These are phyloP conservation scores for Bovichtus variegatus DNA, from an alignment of 2,797 vertebrate genomes.

Conservation along the genomic window DNA sequence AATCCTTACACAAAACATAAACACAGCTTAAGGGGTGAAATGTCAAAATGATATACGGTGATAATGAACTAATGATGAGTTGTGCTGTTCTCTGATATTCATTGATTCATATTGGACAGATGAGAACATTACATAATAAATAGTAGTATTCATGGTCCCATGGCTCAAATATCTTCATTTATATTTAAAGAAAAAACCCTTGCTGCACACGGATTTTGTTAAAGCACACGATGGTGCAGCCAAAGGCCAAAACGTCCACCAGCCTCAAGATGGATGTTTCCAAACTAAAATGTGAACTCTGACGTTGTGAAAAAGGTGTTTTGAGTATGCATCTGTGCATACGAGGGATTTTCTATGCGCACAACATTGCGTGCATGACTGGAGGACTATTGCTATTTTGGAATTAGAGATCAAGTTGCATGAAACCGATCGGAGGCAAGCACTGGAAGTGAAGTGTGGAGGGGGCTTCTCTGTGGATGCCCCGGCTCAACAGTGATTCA, in stretches of 20 bases:
- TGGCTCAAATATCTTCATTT: too few relatives aligned
- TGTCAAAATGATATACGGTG: too few relatives aligned
- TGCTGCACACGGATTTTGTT: background rate
- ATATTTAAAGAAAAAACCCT: too few relatives aligned
- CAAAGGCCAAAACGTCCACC: background rate
- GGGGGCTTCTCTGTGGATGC: slow-evolving; percentile 19
- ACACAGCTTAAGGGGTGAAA: too few relatives aligned
- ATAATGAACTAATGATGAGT: too few relatives aligned
- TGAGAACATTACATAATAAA: too few relatives aligned
- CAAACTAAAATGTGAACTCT: background rate
- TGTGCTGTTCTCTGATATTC: too few relatives aligned
- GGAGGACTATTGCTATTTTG: slow-evolving; percentile 72
- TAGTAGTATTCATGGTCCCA: too few relatives aligned
- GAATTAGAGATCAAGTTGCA: slow-evolving; percentile 77
- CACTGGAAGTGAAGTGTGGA: slow-evolving; percentile 49
- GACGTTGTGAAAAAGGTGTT: background rate
- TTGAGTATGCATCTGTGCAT: background rate
- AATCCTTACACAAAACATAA: too few relatives aligned
- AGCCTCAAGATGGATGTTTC: background rate
- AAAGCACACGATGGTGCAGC: background rate
- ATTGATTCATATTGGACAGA: too few relatives aligned
- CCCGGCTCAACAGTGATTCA: slow-evolving; percentile 51
- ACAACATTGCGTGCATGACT: slow-evolving; percentile 10
- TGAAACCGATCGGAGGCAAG: slow-evolving; percentile 74
- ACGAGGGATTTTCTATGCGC: background rate